Evolutionary conservation across 2,113 vertebrate genomes (phyloP).

Genomic region (Stomatorhinus ivindoensis): DNA sequence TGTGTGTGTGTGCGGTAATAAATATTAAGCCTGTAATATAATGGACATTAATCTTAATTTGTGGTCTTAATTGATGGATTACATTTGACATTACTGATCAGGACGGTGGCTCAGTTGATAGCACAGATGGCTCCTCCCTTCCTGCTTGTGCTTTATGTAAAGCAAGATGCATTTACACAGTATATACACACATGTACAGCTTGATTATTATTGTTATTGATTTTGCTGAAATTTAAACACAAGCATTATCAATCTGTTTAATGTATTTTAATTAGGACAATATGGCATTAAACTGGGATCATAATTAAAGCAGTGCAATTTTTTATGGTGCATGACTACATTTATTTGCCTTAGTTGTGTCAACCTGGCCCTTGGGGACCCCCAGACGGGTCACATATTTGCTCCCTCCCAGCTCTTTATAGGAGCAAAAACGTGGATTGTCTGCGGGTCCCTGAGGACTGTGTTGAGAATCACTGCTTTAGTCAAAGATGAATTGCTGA

Average conservation of each 20-base stretch:
- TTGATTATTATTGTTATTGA: background rate
- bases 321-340: background rate
- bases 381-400: background rate
- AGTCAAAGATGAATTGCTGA: background rate
- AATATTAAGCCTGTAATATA: background rate
- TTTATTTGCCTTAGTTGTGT: background rate
- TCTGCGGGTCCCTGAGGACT: background rate
- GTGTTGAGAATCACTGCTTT: background rate
- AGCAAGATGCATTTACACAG: background rate
- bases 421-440: background rate
- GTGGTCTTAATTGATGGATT: background rate
- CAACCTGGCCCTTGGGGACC: background rate
- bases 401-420: background rate
- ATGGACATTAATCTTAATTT: background rate
- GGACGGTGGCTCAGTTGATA: background rate
- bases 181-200: background rate
- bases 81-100: background rate
- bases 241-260: background rate
- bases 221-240: background rate
- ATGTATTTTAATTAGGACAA: background rate
- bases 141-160: background rate
- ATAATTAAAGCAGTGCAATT: background rate
- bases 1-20: too few species aligned
- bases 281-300: background rate
- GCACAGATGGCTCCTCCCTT: background rate